Percentiles rank a stretch among this genome's conserved stretches.
phyloP scores from a whole-genome alignment of 2,113 vertebrate genomes.

The Myocastor coypus region DNA sequence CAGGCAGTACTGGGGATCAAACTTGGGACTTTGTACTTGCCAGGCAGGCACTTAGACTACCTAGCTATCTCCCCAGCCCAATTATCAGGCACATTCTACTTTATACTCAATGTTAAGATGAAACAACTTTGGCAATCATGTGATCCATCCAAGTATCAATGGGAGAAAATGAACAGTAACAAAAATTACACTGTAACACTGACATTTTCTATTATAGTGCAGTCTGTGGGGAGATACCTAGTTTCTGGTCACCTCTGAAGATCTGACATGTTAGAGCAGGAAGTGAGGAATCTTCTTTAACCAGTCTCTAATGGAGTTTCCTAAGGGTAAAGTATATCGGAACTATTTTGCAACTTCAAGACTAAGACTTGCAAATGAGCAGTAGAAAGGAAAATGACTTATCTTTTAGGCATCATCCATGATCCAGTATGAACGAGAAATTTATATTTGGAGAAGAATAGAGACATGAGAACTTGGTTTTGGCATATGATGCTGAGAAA shows the following conservation, averaged over 20 bases:
- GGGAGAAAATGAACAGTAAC: background rate
- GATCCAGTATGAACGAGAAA: background rate
- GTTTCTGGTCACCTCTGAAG: background rate
- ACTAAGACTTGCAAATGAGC: background rate
- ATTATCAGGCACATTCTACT: background rate
- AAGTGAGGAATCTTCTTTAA: background rate
- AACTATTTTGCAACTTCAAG: background rate
- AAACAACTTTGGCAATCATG: background rate
- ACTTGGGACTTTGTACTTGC: no score
- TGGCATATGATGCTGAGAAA: background rate
- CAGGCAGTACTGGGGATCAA: no score
- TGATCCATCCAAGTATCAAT: background rate
- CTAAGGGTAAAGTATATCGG: background rate
- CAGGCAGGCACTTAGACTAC: no score
- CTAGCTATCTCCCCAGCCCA: no score
- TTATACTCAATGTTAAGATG: background rate
- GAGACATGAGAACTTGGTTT: background rate
- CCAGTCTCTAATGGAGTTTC: background rate
- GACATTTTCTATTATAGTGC: background rate
- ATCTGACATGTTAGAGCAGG: background rate
- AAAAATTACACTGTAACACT: background rate
- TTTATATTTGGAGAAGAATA: background rate
- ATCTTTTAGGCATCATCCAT: background rate
- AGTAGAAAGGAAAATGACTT: background rate
- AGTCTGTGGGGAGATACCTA: background rate